phyloP scores from a whole-genome alignment of 2,113 vertebrate species.

The Synchiropus splendidus region DNA sequence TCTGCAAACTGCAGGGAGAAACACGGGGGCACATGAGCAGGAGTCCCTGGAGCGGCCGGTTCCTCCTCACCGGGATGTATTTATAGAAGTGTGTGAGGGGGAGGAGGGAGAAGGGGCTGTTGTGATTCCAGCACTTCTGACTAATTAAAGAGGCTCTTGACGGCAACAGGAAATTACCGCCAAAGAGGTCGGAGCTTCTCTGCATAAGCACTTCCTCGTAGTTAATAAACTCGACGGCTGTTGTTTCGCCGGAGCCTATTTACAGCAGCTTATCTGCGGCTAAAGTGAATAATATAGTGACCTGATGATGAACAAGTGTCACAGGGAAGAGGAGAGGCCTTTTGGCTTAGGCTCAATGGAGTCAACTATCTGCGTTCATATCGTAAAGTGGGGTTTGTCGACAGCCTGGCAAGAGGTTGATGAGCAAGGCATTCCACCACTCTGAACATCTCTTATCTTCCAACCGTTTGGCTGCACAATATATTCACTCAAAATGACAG shows the following conservation, averaged over 20 bases:
- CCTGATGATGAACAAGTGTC: neutral
- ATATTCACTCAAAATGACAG: too few relatives aligned
- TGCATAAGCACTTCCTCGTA: constrained; percentile 1
- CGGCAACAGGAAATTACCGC: constrained; percentile 34
- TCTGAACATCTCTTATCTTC: too few relatives aligned
- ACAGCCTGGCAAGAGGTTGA: too few relatives aligned
- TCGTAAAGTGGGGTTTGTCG: too few relatives aligned
- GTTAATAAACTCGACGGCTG: too few relatives aligned
- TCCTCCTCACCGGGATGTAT: constrained; percentile 31
- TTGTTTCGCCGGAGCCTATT: constrained; percentile 2
- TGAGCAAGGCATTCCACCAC: too few relatives aligned
- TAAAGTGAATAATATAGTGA: constrained; percentile 8
- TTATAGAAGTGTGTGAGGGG: constrained; percentile 34
- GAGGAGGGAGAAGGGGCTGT: constrained; percentile 18
- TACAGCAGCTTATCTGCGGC: constrained; percentile 8
- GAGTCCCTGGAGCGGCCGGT: constrained; percentile 33
- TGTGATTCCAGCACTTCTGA: constrained; percentile 41
- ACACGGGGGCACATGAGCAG: constrained; percentile 7
- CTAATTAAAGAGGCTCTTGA: constrained; percentile 51
- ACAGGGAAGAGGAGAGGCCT: too few relatives aligned
- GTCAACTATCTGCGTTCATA: too few relatives aligned
- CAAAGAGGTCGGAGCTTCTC: constrained; percentile 22
- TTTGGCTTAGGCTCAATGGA: too few relatives aligned
- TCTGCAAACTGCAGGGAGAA: constrained; percentile 9
- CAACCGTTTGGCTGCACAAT: too few relatives aligned